Evolutionary conservation across 2,113 vertebrate genomes (phyloP).

Genomic region (Tylochromis polylepis): DNA sequence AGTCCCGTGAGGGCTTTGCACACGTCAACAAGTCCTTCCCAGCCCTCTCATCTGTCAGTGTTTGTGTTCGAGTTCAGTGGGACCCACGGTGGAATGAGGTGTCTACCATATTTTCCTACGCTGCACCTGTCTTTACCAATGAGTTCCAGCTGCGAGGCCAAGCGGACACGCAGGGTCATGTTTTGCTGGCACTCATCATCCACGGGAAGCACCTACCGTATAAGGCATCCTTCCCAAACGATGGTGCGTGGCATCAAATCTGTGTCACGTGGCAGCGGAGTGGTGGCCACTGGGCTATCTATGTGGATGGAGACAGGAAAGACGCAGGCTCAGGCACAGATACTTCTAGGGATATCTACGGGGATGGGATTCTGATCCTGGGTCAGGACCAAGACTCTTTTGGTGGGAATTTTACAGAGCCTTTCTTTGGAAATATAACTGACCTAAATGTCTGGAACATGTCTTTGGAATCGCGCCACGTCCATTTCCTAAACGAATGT

Average conservation of each 20-base stretch:
- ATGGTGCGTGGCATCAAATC: constrained; percentile 83
- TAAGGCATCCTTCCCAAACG: constrained; percentile 73
- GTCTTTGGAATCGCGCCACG: constrained; percentile 63
- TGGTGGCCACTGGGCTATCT: constrained; percentile 74
- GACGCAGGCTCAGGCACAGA: constrained; percentile 50
- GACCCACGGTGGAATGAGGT: constrained; percentile 61
- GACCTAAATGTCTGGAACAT: constrained; percentile 79
- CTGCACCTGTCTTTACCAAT: constrained; percentile 74
- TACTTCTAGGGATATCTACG: constrained; percentile 69
- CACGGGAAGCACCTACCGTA: constrained; percentile 82
- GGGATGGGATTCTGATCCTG: constrained; percentile 79
- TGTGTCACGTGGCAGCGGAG: constrained; percentile 79
- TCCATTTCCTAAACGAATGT: constrained; percentile 73
- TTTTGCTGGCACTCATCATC: constrained; percentile 80
- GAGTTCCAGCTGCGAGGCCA: constrained; percentile 86
- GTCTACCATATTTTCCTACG: constrained; percentile 83
- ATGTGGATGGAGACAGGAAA: constrained; percentile 73
- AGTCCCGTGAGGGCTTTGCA: constrained; percentile 73
- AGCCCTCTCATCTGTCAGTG: constrained; percentile 69
- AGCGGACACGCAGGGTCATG: constrained; percentile 59
- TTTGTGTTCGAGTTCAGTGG: constrained; percentile 84
- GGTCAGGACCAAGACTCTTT: constrained; percentile 91
- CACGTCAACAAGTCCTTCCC: constrained; percentile 75
- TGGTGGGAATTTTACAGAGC: constrained; percentile 86
- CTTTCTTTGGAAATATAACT: constrained; percentile 87